Evolutionary conservation across 2,797 vertebrate genomes (phyloP), one percentile per base, ranked within the genome.

Genomic region (Kryptopterus vitreolus): DNA sequence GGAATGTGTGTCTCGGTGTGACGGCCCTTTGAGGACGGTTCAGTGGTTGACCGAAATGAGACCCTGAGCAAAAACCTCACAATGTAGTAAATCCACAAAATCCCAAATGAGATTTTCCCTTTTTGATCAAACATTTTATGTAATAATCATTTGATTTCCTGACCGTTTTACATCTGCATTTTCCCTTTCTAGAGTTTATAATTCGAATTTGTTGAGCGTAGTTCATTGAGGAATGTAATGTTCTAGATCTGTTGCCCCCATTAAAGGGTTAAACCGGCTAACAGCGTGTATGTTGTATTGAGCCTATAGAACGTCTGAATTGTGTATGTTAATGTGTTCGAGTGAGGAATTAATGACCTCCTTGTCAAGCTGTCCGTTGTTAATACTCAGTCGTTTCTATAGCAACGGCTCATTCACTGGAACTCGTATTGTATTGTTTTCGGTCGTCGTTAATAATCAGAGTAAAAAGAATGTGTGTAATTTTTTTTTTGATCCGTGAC

Each of bases 1-100:
- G 76, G 81, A 86, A 81, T 86, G 76, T 26, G 33, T 11, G 26
- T 22, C 48, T 31, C 68, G 12, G 50, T 13, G 70, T 24, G 29
- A 31, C 29, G 0, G 29, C 31, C 52, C 35, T 33, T 55, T 15
- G 3, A n/a, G 31, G 31, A 71, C 16, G 11, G 7, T 33, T 33
- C 31, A 53, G 48, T 1, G 48, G 68, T 70, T 70, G 46, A 70
- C 48, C 68, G 22, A 22, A 53, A 3, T 43, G 8, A 31, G 66
- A 29, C 29, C 24, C 16, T 18, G 43, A 70, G 66, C 2, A 2
- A 71, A 20, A 71, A 71, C 69, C 50, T 1, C 29, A 3, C 20
- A 3, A 22, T 53, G 26, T 1, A 0, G 15, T 53, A 52, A 71
- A 52, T 22, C 48, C 46, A 26, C 66, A 69, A 68, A 29, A 31